These are phyloP conservation scores for Sinohyriopsis cumingii DNA, from an alignment of 2,888 invertebrate genomes.

Conservation along the genomic window DNA sequence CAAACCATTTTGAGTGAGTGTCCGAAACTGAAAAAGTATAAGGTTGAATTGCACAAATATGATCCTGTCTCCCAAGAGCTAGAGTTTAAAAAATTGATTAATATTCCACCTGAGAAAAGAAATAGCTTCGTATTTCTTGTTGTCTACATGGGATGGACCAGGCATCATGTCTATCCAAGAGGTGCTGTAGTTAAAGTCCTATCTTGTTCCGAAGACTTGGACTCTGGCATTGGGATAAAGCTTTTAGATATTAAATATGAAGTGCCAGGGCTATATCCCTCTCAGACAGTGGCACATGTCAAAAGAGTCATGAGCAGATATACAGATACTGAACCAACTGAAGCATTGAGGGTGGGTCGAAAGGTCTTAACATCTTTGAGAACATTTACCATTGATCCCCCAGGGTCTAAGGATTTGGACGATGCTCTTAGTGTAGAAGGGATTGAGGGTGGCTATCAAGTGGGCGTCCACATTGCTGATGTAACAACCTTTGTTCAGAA, in stretches of 20 bases:
- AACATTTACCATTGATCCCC: constrained; percentile 40
- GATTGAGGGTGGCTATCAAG: constrained; percentile 13
- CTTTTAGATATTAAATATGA: constrained; percentile 33
- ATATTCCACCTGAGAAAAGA: constrained; percentile 31
- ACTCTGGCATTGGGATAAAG: constrained; percentile 27
- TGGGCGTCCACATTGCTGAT: constrained; percentile 42
- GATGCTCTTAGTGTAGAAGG: constrained; percentile 30
- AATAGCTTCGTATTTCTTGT: constrained; percentile 46
- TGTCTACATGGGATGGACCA: constrained; percentile 41
- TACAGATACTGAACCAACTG: constrained; percentile 8
- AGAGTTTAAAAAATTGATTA: constrained; percentile 14
- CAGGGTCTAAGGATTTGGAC: constrained; percentile 33
- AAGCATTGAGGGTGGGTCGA: constrained; percentile 4
- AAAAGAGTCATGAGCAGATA: constrained; percentile 12
- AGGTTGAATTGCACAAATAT: too few species aligned
- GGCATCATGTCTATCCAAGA: constrained; percentile 36
- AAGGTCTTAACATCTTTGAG: constrained; percentile 15
- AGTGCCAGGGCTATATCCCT: constrained; percentile 30
- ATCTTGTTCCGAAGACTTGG: constrained; percentile 20
- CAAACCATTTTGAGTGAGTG: constrained; percentile 8
- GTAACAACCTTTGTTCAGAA: constrained; percentile 24
- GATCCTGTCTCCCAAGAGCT: too few species aligned
- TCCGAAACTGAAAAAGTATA: background rate
- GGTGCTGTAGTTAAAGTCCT: constrained; percentile 45
- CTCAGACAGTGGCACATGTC: constrained; percentile 17